Evolutionary conservation across 1,140 invertebrate species (phyloP), one percentile per base, ranked within the genome.

Genomic region (Conus ventricosus): DNA sequence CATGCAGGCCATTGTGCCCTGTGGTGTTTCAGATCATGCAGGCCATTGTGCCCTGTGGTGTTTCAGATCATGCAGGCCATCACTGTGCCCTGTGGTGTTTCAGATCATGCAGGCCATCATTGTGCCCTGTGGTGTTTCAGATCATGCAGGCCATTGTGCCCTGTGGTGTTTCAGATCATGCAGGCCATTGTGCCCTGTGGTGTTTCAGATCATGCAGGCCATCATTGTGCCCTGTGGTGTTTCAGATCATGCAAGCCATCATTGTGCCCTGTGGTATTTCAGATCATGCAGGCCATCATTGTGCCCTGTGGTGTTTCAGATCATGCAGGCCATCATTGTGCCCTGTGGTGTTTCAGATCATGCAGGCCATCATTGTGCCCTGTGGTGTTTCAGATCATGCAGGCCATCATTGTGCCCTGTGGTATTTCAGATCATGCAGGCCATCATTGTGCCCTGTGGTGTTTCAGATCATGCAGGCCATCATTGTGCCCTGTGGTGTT

Each of bases 31-130:
- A 94, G 94, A 39, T n/a, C n/a, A n/a, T n/a, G 39, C 39, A 39
- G 39, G 39, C 39, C n/a, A n/a, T 39, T 39, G 39, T 39, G 39
- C 39, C 39, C 39, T 39, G 39, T 39, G 39, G 71, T 67, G 23
- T 78, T 55, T 39, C 83, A 94, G 94, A 39, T n/a, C n/a, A n/a
- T n/a, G 39, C 39, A 39, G 39, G 39, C 39, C 39, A 39, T n/a
- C n/a, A n/a, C 3, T 39, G 39, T 39, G 39, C 39, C 39, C 39
- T 39, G 39, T 39, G 39, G 71, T 67, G 23, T 78, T 55, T 39
- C 83, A 94, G 94, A 39, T n/a, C n/a, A n/a, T n/a, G 39, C 39
- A 39, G 39, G 39, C 39, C 39, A 39, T n/a, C n/a, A n/a, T 39
- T 39, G 39, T 39, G 39, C 39, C 39, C 39, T 39, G 39, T 39